Conservation (phyloP, 1,140 invertebrate genomes). For the Lucilia cuprina region DNA sequence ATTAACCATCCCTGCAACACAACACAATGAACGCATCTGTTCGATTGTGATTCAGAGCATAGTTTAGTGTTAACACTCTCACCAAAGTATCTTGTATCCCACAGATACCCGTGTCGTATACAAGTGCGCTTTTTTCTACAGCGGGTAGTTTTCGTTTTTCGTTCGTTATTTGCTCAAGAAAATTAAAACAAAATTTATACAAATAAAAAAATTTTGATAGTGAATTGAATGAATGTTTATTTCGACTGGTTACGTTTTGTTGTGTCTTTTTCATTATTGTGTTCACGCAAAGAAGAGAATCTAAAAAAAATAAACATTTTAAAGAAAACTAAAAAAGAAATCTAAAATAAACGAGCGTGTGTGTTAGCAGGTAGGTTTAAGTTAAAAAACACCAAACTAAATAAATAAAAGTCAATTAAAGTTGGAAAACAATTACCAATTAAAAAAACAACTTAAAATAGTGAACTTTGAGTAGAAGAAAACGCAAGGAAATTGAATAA, state of each 20-base stretch:
- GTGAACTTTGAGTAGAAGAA: neutral
- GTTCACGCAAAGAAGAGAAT: neutral
- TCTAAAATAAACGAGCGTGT: neutral
- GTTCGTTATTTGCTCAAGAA: constrained; percentile 1
- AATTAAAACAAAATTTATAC: neutral
- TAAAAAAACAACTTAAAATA: neutral
- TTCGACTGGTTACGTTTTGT: neutral
- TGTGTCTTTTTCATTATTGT: neutral
- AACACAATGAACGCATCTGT: neutral
- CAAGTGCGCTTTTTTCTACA: constrained; percentile 20
- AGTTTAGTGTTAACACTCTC: neutral
- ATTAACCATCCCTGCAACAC: neutral
- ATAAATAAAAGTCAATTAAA: neutral
- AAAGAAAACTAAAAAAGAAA: neutral
- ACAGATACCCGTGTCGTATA: constrained; percentile 27
- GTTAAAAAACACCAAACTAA: neutral
- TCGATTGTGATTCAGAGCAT: neutral
- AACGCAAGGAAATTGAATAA: neutral
- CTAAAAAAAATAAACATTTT: neutral
- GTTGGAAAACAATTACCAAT: neutral
- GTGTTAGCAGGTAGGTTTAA: constrained; percentile 1
- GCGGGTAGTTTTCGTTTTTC: constrained; percentile 27
- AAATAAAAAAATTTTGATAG: neutral
- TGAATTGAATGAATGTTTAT: neutral
- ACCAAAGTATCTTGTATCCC: constrained; percentile 19